These are phyloP conservation scores for Astyanax mexicanus DNA, from an alignment of 2,797 vertebrate species.

Conservation along the genomic window DNA sequence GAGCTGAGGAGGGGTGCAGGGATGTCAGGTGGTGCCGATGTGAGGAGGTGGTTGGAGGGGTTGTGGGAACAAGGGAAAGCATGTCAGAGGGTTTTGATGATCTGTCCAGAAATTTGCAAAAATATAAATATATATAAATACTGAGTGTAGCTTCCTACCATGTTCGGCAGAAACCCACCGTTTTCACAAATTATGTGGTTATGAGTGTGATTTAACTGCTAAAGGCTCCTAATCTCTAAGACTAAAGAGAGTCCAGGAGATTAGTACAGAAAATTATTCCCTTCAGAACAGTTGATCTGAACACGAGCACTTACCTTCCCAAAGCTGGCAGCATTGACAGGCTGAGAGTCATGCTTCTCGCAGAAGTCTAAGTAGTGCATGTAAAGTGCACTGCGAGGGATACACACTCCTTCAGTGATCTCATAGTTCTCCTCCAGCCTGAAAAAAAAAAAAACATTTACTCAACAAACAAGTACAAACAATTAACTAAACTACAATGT, in stretches of 20 bases:
- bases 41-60: conserved; percentile 76
- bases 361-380: conserved; percentile 99
- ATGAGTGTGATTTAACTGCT: neutral
- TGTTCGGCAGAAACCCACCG: conserved; percentile 7
- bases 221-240: neutral
- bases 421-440: conserved; percentile 99
- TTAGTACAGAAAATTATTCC: neutral
- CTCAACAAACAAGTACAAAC: neutral
- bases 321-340: conserved; percentile 98
- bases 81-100: conserved; percentile 74
- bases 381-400: conserved; percentile 96
- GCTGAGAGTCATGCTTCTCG: conserved; percentile 97
- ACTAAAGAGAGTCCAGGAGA: neutral
- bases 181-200: neutral
- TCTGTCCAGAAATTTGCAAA: conserved; percentile 67
- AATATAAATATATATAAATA: too few species aligned
- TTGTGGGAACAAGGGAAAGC: conserved; percentile 83
- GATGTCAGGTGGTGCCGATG: conserved; percentile 74
- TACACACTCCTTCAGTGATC: conserved; percentile 97
- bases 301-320: conserved; percentile 86
- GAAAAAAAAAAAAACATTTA: conserved; percentile 40
- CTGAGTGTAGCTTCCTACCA: conserved; percentile 16
- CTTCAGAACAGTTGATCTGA: neutral
- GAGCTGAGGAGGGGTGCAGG: conserved; percentile 72
- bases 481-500: neutral